Evolutionary conservation across 2,113 vertebrate genomes (phyloP), one percentile per base, ranked within the genome.

Genomic region (Microcebus griseorufus): DNA sequence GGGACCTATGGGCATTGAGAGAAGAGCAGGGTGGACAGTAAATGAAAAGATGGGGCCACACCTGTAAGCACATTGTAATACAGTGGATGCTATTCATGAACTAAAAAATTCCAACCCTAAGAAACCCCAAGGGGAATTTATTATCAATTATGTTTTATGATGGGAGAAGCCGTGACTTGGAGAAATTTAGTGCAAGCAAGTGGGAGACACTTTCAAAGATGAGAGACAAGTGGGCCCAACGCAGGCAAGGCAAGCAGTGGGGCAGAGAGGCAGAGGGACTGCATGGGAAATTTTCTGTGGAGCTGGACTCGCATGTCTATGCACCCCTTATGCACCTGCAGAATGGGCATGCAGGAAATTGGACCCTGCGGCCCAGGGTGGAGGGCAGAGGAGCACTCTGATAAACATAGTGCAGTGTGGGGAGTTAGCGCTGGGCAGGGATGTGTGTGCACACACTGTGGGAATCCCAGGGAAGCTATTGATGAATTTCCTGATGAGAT

Each of bases 71-170:
- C 20, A 58, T 58, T 58, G n/a, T 8, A 85, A 20, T 62, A 20
- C 32, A 5, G 17, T 69, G 34, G 29, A 12, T 58, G 27, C 34
- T 62, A 67, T 72, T 81, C 39, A 23, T 25, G 55, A 75, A 53
- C 23, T 48, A 64, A 55, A 92, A 79, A 39, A 34, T 34, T 18
- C 81, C 16, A 27, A 20, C 62, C 23, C 42, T 17, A 32, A 48
- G 58, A 73, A 58, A 58, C n/a, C 51, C 70, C 37, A 22, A 67
- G 48, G 85, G 18, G 27, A 53, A 32, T 13, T 39, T 92, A 45
- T 82, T 73, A 11, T 25, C 87, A 37, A 51, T 37, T 12, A 48
- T 79, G 53, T 78, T 90, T 95, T 78, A 32, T 78, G 82, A 58
- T 69, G 9, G 67, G 82, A 79, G 42, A 76, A 60, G 51, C 11